These are phyloP conservation scores for Campopleginae sp. DNA, from an alignment of 2,888 invertebrate genomes.

Conservation along the genomic window DNA sequence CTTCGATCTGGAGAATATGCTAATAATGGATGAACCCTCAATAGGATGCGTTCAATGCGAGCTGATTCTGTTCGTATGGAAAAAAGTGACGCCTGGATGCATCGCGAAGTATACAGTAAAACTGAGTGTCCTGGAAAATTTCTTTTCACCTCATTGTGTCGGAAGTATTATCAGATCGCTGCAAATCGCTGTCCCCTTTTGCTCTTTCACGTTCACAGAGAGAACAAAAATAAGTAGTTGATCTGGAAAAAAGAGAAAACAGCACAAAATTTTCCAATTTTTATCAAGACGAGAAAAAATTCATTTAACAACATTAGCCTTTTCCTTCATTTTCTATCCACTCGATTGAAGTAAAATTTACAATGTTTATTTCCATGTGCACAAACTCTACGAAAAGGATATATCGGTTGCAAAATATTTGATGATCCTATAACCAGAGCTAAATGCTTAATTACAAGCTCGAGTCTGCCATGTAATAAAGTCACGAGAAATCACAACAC, in stretches of 20 bases:
- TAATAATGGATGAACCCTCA: constrained; percentile 47
- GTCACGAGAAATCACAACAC: constrained; percentile 2
- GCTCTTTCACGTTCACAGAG: neutral
- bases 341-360: neutral
- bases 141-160: constrained; percentile 47
- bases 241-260: neutral
- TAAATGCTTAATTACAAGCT: constrained; percentile 20
- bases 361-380: neutral
- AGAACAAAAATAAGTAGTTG: neutral
- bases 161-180: constrained; percentile 24
- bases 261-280: neutral
- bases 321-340: neutral
- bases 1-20: constrained; percentile 59
- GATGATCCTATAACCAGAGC: constrained; percentile 4
- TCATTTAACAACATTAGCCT: neutral
- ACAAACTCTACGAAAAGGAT: neutral
- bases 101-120: constrained; percentile 31
- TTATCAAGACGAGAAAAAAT: neutral
- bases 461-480: constrained; percentile 18
- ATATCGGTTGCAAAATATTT: constrained; percentile 1
- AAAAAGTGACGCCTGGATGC: constrained; percentile 56
- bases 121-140: constrained; percentile 50
- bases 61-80: constrained; percentile 36
- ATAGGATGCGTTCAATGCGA: constrained; percentile 49
- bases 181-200: constrained; percentile 13